These are phyloP conservation scores for Portevinia maculata DNA, from an alignment of 2,888 invertebrate genomes.

Conservation along the genomic window DNA sequence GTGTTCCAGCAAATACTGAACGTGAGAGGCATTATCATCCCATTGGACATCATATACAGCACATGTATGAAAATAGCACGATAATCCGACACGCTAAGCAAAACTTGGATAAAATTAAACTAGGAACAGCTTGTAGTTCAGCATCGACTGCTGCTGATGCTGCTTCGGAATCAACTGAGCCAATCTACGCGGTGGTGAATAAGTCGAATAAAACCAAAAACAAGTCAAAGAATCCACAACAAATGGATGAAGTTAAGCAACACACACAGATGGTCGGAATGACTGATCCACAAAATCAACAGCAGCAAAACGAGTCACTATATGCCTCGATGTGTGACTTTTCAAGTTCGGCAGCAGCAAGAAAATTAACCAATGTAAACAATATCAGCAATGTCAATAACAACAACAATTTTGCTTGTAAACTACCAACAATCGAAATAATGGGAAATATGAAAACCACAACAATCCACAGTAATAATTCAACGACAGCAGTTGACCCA, in stretches of 20 bases:
- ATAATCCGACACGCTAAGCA: slow-evolving; percentile 77
- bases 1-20: slow-evolving; percentile 45
- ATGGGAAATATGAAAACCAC: slow-evolving; percentile 75
- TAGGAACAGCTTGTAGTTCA: slow-evolving; percentile 53
- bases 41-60: slow-evolving; percentile 74
- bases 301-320: slow-evolving; percentile 72
- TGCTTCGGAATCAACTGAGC: slow-evolving; percentile 75
- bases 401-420: slow-evolving; percentile 72
- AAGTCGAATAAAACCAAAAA: slow-evolving; percentile 83
- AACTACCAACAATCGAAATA: slow-evolving; percentile 74
- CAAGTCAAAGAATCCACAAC: slow-evolving; percentile 78
- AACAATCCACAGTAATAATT: slow-evolving; percentile 53
- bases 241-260: slow-evolving; percentile 63
- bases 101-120: slow-evolving; percentile 68
- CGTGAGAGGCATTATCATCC: slow-evolving; percentile 62
- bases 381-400: slow-evolving; percentile 71
- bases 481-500: slow-evolving; percentile 55
- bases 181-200: slow-evolving; percentile 83
- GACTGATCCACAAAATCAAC: slow-evolving; percentile 53
- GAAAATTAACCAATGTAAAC: slow-evolving; percentile 67
- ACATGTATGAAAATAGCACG: slow-evolving; percentile 81
- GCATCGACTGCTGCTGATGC: slow-evolving; percentile 55
- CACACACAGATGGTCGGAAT: slow-evolving; percentile 48
- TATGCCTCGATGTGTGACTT: slow-evolving; percentile 75
- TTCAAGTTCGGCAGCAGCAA: slow-evolving; percentile 75